phyloP scores from a whole-genome alignment of 2,797 vertebrate genomes.

The Rhynchonycteris naso region DNA sequence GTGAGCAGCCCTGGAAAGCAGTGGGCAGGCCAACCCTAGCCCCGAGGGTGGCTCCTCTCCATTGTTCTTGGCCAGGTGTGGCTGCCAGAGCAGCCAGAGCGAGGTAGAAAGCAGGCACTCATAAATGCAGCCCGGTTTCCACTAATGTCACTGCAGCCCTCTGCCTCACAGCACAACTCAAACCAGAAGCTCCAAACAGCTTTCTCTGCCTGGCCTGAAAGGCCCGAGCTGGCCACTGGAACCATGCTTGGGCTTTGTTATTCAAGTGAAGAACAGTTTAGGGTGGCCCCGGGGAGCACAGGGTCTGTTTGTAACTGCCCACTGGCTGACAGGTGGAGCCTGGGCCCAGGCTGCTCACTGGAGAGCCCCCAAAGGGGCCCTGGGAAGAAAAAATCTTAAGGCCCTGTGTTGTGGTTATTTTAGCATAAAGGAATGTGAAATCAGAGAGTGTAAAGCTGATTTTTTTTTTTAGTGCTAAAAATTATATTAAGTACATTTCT shows the following conservation, averaged over 20 bases:
- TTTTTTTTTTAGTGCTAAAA: neutral
- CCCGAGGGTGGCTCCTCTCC: conserved; percentile 27
- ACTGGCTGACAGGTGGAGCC: neutral
- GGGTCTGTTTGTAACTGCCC: neutral
- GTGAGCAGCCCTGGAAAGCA: conserved; percentile 29
- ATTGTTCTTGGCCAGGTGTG: conserved; percentile 50
- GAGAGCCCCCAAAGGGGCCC: neutral
- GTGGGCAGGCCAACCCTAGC: neutral
- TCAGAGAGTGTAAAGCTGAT: neutral
- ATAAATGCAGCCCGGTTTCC: conserved; percentile 64
- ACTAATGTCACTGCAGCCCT: conserved; percentile 39
- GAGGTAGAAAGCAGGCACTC: conserved; percentile 70
- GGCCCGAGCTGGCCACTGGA: neutral
- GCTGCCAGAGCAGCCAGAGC: neutral
- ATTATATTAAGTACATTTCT: neutral
- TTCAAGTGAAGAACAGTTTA: neutral
- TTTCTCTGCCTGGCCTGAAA: neutral
- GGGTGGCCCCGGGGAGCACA: neutral
- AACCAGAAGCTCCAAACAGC: neutral
- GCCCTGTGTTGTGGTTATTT: neutral
- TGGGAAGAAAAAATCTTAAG: neutral
- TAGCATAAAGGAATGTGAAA: neutral
- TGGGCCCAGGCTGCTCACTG: neutral
- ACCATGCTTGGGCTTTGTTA: neutral
- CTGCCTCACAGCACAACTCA: conserved; percentile 10